Base-by-base conservation (phyloP, 1,140 invertebrate genomes). In the Ooceraea biroi region DNA sequence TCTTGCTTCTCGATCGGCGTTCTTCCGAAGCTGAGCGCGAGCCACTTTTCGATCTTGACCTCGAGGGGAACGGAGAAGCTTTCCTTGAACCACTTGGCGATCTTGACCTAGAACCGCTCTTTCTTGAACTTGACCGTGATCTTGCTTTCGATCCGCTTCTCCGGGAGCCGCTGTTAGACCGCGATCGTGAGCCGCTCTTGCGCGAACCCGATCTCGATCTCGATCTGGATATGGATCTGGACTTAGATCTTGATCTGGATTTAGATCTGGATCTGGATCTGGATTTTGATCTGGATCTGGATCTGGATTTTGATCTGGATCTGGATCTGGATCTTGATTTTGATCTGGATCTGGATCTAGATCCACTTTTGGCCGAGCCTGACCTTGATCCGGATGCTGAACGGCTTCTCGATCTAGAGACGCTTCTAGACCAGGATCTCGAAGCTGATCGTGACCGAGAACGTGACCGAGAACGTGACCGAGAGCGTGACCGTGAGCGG, bases 21-120 rank as follows among this genome's bases (percentile, higher is more conserved):
- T 87, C 85, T 17, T 86, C 90, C 36, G 86, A 95, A 10, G 92
- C 86, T 4, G 91, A 94, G n/a, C 91, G 90, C 5, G 94, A 95
- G 8, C 92, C 85, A 46, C 91, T 91, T 44, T 87, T 87, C 0
- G 86, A 90, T 50, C 82, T 71, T 46, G 90, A 91, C 19, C 89
- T 90, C 22, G 89, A 88, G 25, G 87, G 88, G 3, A 85, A 84
- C 63, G 69, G 83, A 36, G 36, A 36, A 1, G 85, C 88, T 60
- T 83, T 87, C 66, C 89, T 86, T 25, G 88, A 92, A n/a, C 89
- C 89, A 22, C 91, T 92, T 25, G 90, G 91, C 0, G 91, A 93
- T 19, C 88, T 74, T 1, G 91, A 93, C 12, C 85, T 74, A 55
- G 91, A 93, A 22, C 83, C 65, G n/a, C 74, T 72, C 19, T 84